Base-by-base conservation (phyloP, 2,888 invertebrate genomes). In the Phrixothrix hirtus region DNA sequence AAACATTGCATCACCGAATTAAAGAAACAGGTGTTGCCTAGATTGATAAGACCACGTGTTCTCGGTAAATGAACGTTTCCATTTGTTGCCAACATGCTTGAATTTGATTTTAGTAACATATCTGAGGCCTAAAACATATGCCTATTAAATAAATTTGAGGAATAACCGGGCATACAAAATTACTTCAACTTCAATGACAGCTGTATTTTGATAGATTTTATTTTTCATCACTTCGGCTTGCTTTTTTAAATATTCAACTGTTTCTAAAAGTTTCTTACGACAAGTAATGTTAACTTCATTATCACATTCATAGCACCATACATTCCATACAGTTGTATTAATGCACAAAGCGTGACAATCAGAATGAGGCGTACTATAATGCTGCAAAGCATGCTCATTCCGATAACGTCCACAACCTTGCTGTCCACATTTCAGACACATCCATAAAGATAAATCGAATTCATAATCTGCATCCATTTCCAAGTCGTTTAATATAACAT, bases 11-110 rank as follows among this genome's bases (percentile, higher is more conserved):
- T 83, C 5, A 96, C 95, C 15, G 96, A 92, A 79, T 97, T 97
- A 74, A 97, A 95, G 77, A 95, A 97, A 73, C 97, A 97, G 0
- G 97, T 97, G 73, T 97, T 97, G 37, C 97, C 96, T 70, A 96
- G 79, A 78, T 97, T 97, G 39, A 83, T 81, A 30, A 97, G 78
- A 0, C 97, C 97, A 77, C 92, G 78, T 0, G 86, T 85, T 29
- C 85, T 76, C 0, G 82, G 83, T 53, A 82, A 47, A 32, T 35
- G 55, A 11, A 48, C 21, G 14, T 45, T 45, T 10, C 61, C 57
- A 65, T 72, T 49, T 12, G 11, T 36, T 7, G 12, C 3, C 6
- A 17, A 15, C 10, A 36, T 26, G n/a, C n/a, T n/a, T n/a, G n/a
- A n/a, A n/a, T n/a, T n/a, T n/a, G n/a, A n/a, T n/a, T n/a, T n/a